Percentiles rank a stretch among this genome's conserved stretches.
Evolutionary conservation across 2,797 vertebrate genomes (phyloP).

Genomic region (Arnoldichthys spilopterus): DNA sequence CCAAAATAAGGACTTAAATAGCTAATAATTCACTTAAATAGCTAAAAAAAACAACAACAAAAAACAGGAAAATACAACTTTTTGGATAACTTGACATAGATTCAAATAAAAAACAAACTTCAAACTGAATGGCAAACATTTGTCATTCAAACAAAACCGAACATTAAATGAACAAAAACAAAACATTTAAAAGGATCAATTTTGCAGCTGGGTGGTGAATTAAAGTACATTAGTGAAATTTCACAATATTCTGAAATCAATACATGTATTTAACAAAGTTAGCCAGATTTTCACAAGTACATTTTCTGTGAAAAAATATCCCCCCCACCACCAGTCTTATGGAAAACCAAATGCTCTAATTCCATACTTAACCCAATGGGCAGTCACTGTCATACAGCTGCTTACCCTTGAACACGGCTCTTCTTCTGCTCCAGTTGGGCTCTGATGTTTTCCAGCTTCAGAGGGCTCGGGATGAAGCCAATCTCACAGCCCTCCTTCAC

Average conservation of each 20-base stretch:
- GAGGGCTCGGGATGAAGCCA: constrained; percentile 91
- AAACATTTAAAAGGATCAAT: background rate
- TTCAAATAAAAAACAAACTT: background rate
- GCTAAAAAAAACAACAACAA: too few species aligned
- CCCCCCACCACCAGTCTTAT: background rate
- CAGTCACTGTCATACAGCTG: constrained; percentile 26
- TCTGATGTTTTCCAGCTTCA: constrained; percentile 93
- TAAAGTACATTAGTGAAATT: constrained; percentile 9
- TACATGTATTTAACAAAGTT: background rate
- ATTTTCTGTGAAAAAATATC: background rate
- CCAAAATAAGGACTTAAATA: background rate
- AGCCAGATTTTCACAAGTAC: background rate
- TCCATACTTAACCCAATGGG: constrained; percentile 8
- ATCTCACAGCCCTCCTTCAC: constrained; percentile 85
- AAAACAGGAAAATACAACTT: background rate
- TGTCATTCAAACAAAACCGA: background rate
- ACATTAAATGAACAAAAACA: constrained; percentile 10
- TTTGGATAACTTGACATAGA: background rate
- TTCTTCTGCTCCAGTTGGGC: constrained; percentile 94
- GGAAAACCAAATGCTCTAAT: constrained; percentile 50
- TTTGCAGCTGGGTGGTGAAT: background rate
- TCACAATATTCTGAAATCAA: background rate
- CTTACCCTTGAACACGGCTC: constrained; percentile 87
- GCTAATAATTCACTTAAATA: background rate
- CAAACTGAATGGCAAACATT: background rate